Conservation (phyloP, 2,797 vertebrate species). For the Falco berigora region DNA sequence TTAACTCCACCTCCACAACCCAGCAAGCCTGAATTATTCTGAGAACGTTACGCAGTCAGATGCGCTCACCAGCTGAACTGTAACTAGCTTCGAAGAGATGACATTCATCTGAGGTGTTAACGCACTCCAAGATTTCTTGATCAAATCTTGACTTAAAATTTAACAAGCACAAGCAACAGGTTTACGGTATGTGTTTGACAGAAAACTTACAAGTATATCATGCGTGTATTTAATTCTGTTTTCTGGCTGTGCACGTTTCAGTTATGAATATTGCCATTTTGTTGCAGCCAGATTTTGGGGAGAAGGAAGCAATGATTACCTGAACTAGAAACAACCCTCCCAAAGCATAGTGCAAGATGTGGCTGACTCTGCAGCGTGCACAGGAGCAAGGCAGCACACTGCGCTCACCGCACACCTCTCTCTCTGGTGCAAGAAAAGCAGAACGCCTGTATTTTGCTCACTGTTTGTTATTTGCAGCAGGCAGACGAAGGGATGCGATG, state of each 20-base stretch:
- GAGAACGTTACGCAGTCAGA: neutral
- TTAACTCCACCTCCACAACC: neutral
- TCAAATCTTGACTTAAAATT: neutral
- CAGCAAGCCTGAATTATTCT: neutral
- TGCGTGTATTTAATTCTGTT: accelerated
- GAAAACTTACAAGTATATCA: neutral
- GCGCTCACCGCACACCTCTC: neutral
- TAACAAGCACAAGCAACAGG: neutral
- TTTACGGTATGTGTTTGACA: neutral
- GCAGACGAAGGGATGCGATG: neutral
- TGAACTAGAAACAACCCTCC: neutral
- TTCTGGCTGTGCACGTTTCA: neutral
- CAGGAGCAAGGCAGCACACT: neutral
- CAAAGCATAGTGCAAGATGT: neutral
- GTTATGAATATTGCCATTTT: neutral
- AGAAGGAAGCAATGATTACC: neutral
- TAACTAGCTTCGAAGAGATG: neutral
- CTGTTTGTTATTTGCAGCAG: too few relatives aligned
- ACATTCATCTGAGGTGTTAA: neutral
- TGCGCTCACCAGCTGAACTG: neutral
- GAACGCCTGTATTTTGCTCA: neutral
- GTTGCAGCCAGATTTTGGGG: neutral
- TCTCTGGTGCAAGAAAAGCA: neutral
- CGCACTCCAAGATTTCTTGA: neutral
- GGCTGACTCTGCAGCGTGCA: neutral